Base-by-base conservation (phyloP, 2,113 vertebrate genomes). In the Solenodon paradoxus region DNA sequence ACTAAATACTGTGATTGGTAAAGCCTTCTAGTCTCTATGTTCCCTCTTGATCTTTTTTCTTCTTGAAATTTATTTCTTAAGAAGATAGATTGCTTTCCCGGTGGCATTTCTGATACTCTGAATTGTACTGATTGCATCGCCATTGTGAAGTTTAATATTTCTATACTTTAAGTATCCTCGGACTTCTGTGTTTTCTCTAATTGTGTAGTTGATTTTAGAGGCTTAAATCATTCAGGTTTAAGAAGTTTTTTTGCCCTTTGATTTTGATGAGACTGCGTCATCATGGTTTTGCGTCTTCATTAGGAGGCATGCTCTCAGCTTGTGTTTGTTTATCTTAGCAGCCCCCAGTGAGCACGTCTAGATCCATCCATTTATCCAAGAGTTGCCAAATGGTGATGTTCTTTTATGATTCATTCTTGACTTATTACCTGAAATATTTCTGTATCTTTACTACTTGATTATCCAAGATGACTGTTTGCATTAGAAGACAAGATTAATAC, bases 171-270 rank as follows among this genome's bases (percentile, higher is more conserved):
- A 38, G 11, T 35, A 38, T 57, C 30, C 72, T 49, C 19, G 49
- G 42, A 55, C 79, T 55, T 78, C 35, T 69, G 74, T 64, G 32
- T 83, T 96, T 87, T 68, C 55, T 22, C n/a, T 51, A 74, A 91
- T 84, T 79, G 68, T 51, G 35, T 93, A 74, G 35, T 79, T 95
- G 71, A 79, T 80, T 84, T 80, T 79, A 72, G 28, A 91, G 47
- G 7, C 28, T 94, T 55, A 77, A n/a, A 68, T 66, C 42, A 55
- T 63, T 94, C 32, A 61, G 3, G 9, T 68, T 84, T 85, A 59
- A 86, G 19, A 19, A 1, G 26, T 59, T 72, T 81, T 69, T 86
- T 55, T 86, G 66, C 51, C 7, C 75, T 84, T 78, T 49, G 7
- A 19, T 91, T 90, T 82, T 72, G 16, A 26, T 88, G 28, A 87